Evolutionary conservation across 2,113 vertebrate genomes (phyloP), one percentile per base, ranked within the genome.

Genomic region (Bufo gargarizans): DNA sequence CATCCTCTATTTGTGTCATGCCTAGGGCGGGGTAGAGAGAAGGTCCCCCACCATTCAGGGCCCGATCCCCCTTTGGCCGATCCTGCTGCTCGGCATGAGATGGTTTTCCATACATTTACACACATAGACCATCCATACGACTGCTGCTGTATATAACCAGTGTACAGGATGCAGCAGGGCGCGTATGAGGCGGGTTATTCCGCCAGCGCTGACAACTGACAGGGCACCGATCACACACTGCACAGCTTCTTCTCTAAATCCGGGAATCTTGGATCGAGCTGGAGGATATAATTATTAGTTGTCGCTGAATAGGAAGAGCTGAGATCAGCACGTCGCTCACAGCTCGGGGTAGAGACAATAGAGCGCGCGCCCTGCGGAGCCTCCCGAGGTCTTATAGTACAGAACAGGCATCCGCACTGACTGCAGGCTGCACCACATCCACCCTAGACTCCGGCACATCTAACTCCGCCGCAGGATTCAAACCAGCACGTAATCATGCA

Each of bases 221-320:
- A 33, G 77, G 53, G n/a, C 53, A 11, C 56, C 13, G 56, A 12
- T 22, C 58, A 53, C 49, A 53, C 53, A 50, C 49, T 49, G 72
- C 7, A 77, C 4, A 12, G 17, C 10, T 55, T 3, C 47, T 55
- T 53, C 33, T 7, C 20, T 63, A 76, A 47, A 76, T 55, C 76
- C 76, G 20, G 72, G 72, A 76, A 50, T 55, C 19, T 55, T 79
- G 77, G 77, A 56, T 55, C 22, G 22, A 22, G 77, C 77, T 79
- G 1, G 50, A 56, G 53, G 77, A 79, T 79, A 79, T 79, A 79
- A 79, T 79, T 79, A 79, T 79, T 53, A 79, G 77, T 56, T 79
- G 77, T 79, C 77, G n/a, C 77, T 79, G 53, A 53, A 79, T 12
- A 79, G 77, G 58, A 56, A 56, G 53, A 22, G 50, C 77, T 56